phyloP scores from a whole-genome alignment of 1,140 invertebrate genomes.

The Aethina tumida region DNA sequence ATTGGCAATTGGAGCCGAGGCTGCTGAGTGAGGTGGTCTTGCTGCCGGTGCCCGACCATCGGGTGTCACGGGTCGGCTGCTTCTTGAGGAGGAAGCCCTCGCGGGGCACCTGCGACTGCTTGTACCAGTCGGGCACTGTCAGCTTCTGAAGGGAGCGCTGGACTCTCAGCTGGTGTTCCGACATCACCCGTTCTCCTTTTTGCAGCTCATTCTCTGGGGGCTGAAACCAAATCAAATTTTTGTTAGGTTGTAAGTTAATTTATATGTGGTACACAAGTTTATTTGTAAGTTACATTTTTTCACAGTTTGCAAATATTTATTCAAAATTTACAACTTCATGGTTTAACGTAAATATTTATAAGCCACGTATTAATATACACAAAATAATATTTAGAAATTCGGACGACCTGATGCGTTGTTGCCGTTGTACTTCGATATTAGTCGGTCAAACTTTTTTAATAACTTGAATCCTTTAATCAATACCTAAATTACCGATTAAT shows the following conservation, averaged over 20 bases:
- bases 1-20: constrained; percentile 32
- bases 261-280: background rate
- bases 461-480: too few relatives aligned
- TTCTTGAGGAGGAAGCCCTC: constrained; percentile 50
- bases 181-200: constrained; percentile 70
- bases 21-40: constrained; percentile 35
- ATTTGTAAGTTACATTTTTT: background rate
- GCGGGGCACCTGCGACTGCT: constrained; percentile 63
- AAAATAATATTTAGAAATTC: too few relatives aligned
- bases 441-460: too few relatives aligned
- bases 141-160: constrained; percentile 85
- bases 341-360: too few relatives aligned
- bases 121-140: constrained; percentile 92
- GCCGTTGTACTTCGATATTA: too few relatives aligned
- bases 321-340: too few relatives aligned
- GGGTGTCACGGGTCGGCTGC: constrained; percentile 13
- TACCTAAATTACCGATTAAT: too few relatives aligned
- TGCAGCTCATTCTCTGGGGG: constrained; percentile 87
- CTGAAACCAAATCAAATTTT: constrained; percentile 52
- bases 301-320: background rate
- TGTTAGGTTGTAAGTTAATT: background rate
- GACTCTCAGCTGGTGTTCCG: constrained; percentile 85
- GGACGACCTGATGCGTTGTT: too few relatives aligned
- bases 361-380: too few relatives aligned
- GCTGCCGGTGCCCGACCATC: constrained; percentile 34